Percentiles rank a stretch among this genome's conserved stretches.
Conservation (phyloP, 2,888 invertebrate genomes). For the Rhamphomyia laevipes region DNA sequence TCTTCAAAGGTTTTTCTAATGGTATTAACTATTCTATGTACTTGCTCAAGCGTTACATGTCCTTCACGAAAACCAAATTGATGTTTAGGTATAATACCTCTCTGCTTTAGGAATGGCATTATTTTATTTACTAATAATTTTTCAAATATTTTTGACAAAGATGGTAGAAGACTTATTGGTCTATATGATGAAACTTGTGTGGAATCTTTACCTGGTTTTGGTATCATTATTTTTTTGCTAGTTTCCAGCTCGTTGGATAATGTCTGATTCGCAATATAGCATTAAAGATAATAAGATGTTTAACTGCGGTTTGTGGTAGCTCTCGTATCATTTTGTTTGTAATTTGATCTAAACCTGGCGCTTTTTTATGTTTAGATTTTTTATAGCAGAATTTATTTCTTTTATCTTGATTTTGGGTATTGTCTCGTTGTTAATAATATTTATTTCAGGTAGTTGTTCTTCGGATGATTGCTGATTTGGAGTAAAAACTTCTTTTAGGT, state of each 20-base stretch:
- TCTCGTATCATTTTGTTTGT: background rate
- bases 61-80: background rate
- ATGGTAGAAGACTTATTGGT: background rate
- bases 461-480: no score
- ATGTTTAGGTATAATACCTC: background rate
- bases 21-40: background rate
- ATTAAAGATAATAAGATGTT: no score
- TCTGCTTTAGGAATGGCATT: background rate
- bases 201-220: no score
- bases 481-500: background rate
- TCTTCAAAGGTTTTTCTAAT: background rate
- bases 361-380: no score
- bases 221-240: slow-evolving; percentile 2
- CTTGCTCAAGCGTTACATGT: background rate
- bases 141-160: slow-evolving; percentile 5
- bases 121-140: background rate
- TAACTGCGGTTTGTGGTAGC: background rate
- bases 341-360: background rate
- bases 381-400: no score
- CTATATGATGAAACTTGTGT: background rate
- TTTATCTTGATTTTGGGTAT: no score
- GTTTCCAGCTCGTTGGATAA: no score
- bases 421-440: no score
- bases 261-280: no score
- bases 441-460: no score